Evolutionary conservation across 2,888 invertebrate genomes (phyloP), one percentile per base, ranked within the genome.

Genomic region (Apamea epomidion): DNA sequence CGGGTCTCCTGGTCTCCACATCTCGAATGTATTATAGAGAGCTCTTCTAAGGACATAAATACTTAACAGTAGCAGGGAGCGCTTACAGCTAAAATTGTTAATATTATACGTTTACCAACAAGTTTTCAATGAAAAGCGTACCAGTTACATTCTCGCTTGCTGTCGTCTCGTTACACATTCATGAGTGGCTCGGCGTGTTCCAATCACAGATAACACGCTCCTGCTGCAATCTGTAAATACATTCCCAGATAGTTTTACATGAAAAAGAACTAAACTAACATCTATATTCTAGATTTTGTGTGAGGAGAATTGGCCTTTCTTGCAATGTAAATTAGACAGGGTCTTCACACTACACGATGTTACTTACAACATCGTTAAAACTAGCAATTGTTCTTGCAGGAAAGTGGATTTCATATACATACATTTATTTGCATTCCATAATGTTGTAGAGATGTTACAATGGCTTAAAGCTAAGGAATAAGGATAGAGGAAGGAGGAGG

Each of bases 131-230:
- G 42, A 37, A 48, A 74, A 48, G 4, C 37, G 37, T 29, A 6
- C 7, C 29, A 65, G 78, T 83, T 74, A 83, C 83, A 60, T 75
- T 68, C 81, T 78, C 29, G 14, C 1, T 6, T 5, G 12, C n/a
- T n/a, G 60, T 1, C 37, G 32, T 74, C 85, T 89, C 86, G 89
- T 89, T 90, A 90, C 76, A 84, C 87, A 89, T 90, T 90, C 90
- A 90, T 87, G 90, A 89, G 86, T 77, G 70, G 76, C 70, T 71
- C 67, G 45, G 37, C 80, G 71, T 74, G 85, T 87, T 80, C 89
- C 88, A 89, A 89, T 90, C 88, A 87, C 85, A 79, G 89, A 85
- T 89, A 88, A 87, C 80, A 76, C 67, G 69, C 42, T 67, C 69
- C 42, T 37, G 64, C 76, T 77, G 82, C 83, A 79, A 71, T 72